phyloP scores from a whole-genome alignment of 2,797 vertebrate genomes.

The Syndactyla subalaris region DNA sequence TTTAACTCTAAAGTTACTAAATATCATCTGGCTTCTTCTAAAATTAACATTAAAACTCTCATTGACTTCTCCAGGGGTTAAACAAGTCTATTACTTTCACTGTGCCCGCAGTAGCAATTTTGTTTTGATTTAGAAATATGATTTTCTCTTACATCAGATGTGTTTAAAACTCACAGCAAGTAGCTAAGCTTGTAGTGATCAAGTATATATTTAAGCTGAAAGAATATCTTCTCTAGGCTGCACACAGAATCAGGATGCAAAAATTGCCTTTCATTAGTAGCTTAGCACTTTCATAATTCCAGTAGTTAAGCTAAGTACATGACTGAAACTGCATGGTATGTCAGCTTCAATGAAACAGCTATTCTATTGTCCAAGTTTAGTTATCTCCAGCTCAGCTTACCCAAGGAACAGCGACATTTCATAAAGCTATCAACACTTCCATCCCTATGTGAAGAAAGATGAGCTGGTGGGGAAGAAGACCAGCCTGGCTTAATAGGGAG shows the following conservation, averaged over 20 bases:
- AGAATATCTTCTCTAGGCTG: neutral
- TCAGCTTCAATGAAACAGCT: conserved; percentile 25
- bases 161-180: conserved; percentile 13
- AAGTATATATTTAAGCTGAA: neutral
- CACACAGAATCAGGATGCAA: neutral
- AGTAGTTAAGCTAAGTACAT: neutral
- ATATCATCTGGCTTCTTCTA: neutral
- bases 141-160: neutral
- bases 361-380: conserved; percentile 27
- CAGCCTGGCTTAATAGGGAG: neutral
- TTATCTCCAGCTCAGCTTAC: conserved; percentile 14
- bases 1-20: neutral
- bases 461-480: neutral
- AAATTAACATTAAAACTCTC: neutral
- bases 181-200: neutral
- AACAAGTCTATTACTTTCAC: neutral
- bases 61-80: neutral
- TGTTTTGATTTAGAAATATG: conserved; percentile 10
- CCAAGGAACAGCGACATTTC: conserved; percentile 32
- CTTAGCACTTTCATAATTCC: neutral
- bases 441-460: fast-evolving
- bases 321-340: neutral
- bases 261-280: conserved; percentile 3
- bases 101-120: neutral
- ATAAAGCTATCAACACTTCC: conserved; percentile 24